phyloP scores from a whole-genome alignment of 2,797 vertebrate genomes.

The Coilia nasus region DNA sequence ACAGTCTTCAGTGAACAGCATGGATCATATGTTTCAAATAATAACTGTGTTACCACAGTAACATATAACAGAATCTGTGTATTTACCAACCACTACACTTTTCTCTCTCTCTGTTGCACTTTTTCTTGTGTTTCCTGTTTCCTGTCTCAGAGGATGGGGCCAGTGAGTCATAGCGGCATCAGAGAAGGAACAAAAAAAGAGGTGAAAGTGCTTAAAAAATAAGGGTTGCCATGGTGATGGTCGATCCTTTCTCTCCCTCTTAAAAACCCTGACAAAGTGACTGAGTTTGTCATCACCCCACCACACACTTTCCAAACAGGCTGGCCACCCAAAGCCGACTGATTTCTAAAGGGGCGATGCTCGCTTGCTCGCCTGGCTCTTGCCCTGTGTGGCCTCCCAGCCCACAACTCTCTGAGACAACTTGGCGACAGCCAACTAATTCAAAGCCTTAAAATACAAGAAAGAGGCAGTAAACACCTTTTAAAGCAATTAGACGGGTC shows the following conservation, averaged over 20 bases:
- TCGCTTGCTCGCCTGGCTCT: neutral
- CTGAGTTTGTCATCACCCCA: slow-evolving; percentile 45
- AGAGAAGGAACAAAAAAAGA: neutral
- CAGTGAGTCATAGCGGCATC: neutral
- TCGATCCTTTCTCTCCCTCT: slow-evolving; percentile 39
- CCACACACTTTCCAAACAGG: slow-evolving; percentile 52
- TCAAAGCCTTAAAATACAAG: slow-evolving; percentile 41
- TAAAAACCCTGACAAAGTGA: slow-evolving; percentile 64
- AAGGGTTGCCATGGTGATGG: neutral
- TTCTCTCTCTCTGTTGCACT: neutral
- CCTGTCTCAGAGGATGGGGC: neutral
- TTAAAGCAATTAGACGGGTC: slow-evolving; percentile 30
- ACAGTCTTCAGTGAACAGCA: too few relatives aligned
- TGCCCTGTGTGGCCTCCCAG: slow-evolving; percentile 19
- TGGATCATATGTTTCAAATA: too few relatives aligned
- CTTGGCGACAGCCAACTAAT: slow-evolving; percentile 39
- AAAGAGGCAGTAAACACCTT: slow-evolving; percentile 26
- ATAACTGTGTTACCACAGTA: too few relatives aligned
- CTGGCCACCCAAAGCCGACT: neutral
- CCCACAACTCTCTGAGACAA: slow-evolving; percentile 43
- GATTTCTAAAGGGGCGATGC: too few relatives aligned
- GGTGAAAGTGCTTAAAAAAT: neutral
- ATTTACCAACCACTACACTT: too few relatives aligned
- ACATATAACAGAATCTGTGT: too few relatives aligned
- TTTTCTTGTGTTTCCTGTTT: neutral